Evolutionary conservation across 1,140 invertebrate genomes (phyloP).

Genomic region (Drosophila fuyamai): DNA sequence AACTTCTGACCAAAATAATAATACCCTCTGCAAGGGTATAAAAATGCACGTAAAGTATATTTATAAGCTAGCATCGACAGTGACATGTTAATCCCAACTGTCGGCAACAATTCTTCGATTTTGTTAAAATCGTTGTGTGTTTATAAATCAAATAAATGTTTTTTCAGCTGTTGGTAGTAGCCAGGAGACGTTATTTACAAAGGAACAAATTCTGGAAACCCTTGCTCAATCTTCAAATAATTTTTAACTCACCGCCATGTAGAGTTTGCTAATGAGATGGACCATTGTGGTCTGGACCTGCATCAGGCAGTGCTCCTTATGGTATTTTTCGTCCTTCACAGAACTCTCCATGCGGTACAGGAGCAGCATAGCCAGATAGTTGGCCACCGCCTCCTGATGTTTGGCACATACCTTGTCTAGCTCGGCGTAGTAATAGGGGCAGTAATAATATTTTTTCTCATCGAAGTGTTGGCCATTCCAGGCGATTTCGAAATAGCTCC

Average conservation of each 20-base stretch:
- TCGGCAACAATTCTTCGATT: too few relatives aligned
- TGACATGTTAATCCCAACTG: too few relatives aligned
- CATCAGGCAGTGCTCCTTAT: conserved; percentile 82
- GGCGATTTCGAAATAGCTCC: conserved; percentile 65
- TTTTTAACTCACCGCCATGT: conserved; percentile 43
- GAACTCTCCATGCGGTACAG: conserved; percentile 66
- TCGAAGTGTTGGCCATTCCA: conserved; percentile 53
- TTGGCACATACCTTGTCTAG: conserved; percentile 60
- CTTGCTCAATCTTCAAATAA: neutral
- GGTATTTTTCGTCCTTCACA: conserved; percentile 48
- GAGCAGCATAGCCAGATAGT: conserved; percentile 71
- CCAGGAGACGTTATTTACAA: too few relatives aligned
- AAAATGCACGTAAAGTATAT: too few relatives aligned
- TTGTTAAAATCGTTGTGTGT: too few relatives aligned
- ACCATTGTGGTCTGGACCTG: conserved; percentile 32
- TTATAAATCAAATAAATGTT: too few relatives aligned
- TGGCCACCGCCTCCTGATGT: conserved; percentile 60
- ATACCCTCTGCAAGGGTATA: too few relatives aligned
- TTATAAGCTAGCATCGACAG: too few relatives aligned
- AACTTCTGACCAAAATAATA: too few relatives aligned
- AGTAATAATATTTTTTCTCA: neutral
- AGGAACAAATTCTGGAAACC: too few relatives aligned
- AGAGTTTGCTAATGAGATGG: conserved; percentile 56
- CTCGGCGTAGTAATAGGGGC: conserved; percentile 61
- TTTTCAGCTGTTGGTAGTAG: too few relatives aligned